Evolutionary conservation across 2,888 invertebrate species (phyloP).

Genomic region (Acronicta leporina): DNA sequence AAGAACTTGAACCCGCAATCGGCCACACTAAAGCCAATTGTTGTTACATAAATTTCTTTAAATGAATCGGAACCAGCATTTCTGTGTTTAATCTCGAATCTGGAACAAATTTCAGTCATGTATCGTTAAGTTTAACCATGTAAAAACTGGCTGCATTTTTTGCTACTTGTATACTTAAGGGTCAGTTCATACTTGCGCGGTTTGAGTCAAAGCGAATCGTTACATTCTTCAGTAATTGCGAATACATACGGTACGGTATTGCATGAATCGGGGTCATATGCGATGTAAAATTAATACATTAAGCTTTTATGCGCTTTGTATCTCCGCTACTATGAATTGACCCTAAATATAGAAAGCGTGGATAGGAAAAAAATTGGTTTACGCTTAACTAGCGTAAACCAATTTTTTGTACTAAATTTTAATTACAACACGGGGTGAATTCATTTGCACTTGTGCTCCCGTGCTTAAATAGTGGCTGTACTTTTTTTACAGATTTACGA

Average conservation of each 20-base stretch:
- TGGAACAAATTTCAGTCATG: constrained; percentile 47
- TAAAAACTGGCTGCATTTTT: constrained; percentile 61
- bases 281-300: too few relatives aligned
- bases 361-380: constrained; percentile 7
- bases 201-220: too few relatives aligned
- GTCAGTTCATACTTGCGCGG: too few relatives aligned
- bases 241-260: too few relatives aligned
- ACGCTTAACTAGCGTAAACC: too few relatives aligned
- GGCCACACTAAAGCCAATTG: not conserved
- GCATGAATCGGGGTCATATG: too few relatives aligned
- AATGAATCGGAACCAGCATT: not conserved
- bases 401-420: constrained; percentile 19
- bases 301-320: too few relatives aligned
- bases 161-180: constrained; percentile 21
- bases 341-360: constrained; percentile 20
- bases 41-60: not conserved
- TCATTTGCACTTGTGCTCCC: too few relatives aligned
- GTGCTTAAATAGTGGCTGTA: too few relatives aligned
- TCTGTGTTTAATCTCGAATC: constrained; percentile 18
- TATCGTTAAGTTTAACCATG: constrained; percentile 55
- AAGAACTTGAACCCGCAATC: not conserved
- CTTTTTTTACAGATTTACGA: too few relatives aligned
- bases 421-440: not conserved
- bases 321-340: too few relatives aligned
- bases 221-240: too few relatives aligned